Conservation (phyloP, 2,797 vertebrate genomes). For the Neostethus bicornis region DNA sequence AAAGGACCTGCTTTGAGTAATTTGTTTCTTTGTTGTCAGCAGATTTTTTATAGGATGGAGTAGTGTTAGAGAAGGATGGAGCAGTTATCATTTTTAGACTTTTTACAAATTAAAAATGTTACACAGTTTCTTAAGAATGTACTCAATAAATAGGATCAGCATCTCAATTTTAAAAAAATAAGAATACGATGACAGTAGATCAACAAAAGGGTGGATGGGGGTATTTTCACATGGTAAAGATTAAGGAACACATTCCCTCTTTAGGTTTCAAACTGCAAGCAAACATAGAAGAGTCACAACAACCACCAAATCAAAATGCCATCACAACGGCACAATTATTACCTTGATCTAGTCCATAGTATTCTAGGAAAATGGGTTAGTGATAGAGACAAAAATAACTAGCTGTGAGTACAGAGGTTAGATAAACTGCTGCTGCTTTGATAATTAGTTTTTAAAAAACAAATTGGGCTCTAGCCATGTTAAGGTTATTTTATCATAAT, state of each 20-base stretch:
- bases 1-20: slow-evolving; percentile 17
- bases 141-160: slow-evolving; percentile 20
- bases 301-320: slow-evolving; percentile 68
- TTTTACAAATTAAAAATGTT: neutral
- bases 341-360: slow-evolving; percentile 99
- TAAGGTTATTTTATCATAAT: too few relatives aligned
- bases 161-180: slow-evolving; percentile 24
- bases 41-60: neutral
- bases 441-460: slow-evolving; percentile 21
- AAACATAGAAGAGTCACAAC: slow-evolving; percentile 70
- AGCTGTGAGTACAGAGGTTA: slow-evolving; percentile 71
- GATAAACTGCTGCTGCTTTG: slow-evolving; percentile 24
- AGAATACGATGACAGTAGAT: slow-evolving; percentile 52
- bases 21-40: slow-evolving; percentile 16
- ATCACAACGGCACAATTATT: slow-evolving; percentile 80
- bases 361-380: slow-evolving; percentile 86
- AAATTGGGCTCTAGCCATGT: too few relatives aligned
- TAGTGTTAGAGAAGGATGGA: too few relatives aligned
- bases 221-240: slow-evolving; percentile 45
- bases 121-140: neutral
- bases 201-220: slow-evolving; percentile 25
- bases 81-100: neutral
- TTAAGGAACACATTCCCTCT: slow-evolving; percentile 34
- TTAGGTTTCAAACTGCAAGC: slow-evolving; percentile 60
- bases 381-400: slow-evolving; percentile 75